Base-by-base conservation (phyloP, 2,888 invertebrate genomes). In the Lepidocyrtinus sp. region DNA sequence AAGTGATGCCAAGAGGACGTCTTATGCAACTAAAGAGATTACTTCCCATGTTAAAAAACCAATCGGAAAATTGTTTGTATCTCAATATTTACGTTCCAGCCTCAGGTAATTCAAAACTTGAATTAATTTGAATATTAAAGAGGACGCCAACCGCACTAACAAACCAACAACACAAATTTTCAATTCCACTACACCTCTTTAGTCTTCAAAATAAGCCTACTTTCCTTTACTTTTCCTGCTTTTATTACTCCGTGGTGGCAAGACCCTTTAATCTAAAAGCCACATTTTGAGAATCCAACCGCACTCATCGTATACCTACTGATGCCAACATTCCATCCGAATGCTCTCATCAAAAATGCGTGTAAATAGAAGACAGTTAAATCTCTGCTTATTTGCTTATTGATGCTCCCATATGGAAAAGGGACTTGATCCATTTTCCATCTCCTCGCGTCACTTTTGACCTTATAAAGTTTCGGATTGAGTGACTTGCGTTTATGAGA, bases 1-100 rank as follows among this genome's bases (percentile, higher is more conserved):
- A 92, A 88, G 92, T 93, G 88, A 96, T 97, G 93, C 96, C 98
- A 2, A 93, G 92, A 87, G 97, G 96, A 19, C 91, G 97, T 83
- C 90, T 95, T 88, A 96, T 96, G 88, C 95, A 96, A 88, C 91
- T 98, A 87, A 94, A 93, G 89, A 92, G 96, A 87, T 91, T 98
- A 89, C 90, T 96, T 87, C 96, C 96, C 62, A 94, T 95, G 89
- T 91, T 98, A 86, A 92, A 92, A 86, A 94, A 96, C 89, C 97
- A 98, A 90, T 96, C 94, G 86, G 98, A 98, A 91, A 98, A 98
- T 90, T 98, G 98, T 88, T 92, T 98, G 83, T 97, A 96, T 89
- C 92, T 99, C 88, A 98, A 99, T 90, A 94, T 99, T 88, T 98
- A 97, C 90, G 95, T 96, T 26, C 98, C 98, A 75, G 94, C 94